Evolutionary conservation across 2,888 invertebrate genomes (phyloP), one percentile per base, ranked within the genome.

Genomic region (Latrodectus hesperus): DNA sequence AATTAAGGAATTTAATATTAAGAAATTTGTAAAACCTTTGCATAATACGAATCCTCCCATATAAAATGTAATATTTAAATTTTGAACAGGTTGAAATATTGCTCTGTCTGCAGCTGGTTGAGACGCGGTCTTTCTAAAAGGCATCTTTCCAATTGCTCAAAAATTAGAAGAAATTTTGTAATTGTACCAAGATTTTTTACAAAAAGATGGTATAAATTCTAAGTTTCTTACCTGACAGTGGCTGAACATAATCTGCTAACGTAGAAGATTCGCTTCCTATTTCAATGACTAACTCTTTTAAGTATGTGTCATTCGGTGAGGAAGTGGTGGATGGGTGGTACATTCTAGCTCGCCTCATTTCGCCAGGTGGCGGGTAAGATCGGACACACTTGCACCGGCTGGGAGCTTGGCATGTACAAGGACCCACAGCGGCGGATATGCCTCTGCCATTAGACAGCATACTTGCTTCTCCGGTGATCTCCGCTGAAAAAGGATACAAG

Each of bases 391-490:
- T 64, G 53, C 89, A 89, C 9, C 65, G 14, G 14, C 22, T 16
- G 0, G 53, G 82, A 38, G 92, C 91, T 87, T 92, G 92, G 90
- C 94, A 94, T n/a, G 92, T 92, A 90, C 94, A 94, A 17, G 93
- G 92, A 0, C 94, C 94, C 60, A 91, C 90, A 0, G 93, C 94
- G 73, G 91, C 91, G n/a, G 92, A 92, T 80, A 94, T 93, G 3
- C 94, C 94, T 8, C n/a, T 60, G 0, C 76, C 67, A 6, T n/a
- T 53, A 14, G 52, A 64, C 9, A 22, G 26, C n/a, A 17, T 26
- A 3, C 9, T 12, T 0, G 51, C 84, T 17, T 79, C 75, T 0
- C 88, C 88, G 11, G 22, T 12, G 12, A 84, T 51, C 9, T 84
- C 17, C 60, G 22, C 88, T 88, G 52, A 51, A 77, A n/a, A 38